These are phyloP conservation scores for Gallinago solitaria DNA, from an alignment of 2,797 vertebrate genomes.

Conservation along the genomic window DNA sequence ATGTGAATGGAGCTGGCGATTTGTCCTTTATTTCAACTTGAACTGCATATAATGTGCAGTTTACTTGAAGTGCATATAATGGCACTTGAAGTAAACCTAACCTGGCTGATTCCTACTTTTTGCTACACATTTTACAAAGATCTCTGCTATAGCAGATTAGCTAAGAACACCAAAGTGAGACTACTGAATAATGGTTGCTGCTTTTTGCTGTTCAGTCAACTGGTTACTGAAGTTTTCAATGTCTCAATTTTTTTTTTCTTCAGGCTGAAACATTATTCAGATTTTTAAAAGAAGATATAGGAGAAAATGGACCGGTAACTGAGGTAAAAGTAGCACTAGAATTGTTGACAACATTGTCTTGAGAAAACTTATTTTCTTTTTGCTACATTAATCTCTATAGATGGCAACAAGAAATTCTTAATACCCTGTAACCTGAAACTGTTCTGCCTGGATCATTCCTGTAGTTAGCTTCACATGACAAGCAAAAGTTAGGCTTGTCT, in stretches of 20 bases:
- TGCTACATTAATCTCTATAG: neutral
- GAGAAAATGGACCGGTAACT: neutral
- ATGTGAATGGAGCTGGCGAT: neutral
- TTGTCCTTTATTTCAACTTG: neutral
- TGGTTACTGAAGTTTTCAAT: neutral
- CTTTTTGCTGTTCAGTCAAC: neutral
- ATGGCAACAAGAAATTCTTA: neutral
- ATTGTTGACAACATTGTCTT: neutral
- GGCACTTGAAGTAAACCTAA: neutral
- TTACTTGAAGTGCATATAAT: neutral
- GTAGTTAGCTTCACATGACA: neutral
- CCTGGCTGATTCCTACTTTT: neutral
- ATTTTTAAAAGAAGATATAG: slow-evolving; percentile 76
- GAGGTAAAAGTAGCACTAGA: neutral
- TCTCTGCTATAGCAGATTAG: neutral
- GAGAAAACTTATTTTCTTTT: neutral
- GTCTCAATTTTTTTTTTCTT: slow-evolving; percentile 22
- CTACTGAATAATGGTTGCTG: neutral
- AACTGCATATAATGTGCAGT: neutral
- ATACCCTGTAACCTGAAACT: neutral
- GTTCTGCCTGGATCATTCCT: neutral
- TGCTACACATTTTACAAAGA: neutral
- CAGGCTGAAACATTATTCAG: slow-evolving; percentile 87
- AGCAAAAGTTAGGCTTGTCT: neutral
- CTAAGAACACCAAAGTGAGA: neutral